Conservation (phyloP, 1,140 invertebrate genomes). For the Idris sp. region DNA sequence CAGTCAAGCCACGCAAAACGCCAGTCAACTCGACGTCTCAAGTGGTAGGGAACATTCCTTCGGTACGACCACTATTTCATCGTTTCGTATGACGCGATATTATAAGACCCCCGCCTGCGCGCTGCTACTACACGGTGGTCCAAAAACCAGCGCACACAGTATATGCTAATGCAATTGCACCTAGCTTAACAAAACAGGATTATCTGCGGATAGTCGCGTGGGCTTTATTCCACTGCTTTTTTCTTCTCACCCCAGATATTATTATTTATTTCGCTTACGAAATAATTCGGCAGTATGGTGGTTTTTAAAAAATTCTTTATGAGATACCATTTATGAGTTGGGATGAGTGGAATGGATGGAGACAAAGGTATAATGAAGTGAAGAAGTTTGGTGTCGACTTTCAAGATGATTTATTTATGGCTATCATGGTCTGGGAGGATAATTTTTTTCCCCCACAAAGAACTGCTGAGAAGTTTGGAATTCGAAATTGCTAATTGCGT, state of each 20-base stretch:
- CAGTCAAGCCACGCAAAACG: slow-evolving; percentile 71
- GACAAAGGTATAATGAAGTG: too few relatives aligned
- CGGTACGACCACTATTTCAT: slow-evolving; percentile 78
- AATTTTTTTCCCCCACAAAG: too few relatives aligned
- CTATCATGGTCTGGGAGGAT: too few relatives aligned
- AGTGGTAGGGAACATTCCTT: slow-evolving; percentile 78
- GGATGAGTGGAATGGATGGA: too few relatives aligned
- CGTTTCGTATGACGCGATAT: slow-evolving; percentile 79
- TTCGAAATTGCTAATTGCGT: too few relatives aligned
- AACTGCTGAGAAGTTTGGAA: too few relatives aligned
- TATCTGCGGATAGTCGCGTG: slow-evolving; percentile 45
- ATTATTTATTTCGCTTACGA: too few relatives aligned
- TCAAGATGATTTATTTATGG: too few relatives aligned
- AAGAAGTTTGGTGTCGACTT: too few relatives aligned
- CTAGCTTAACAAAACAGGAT: slow-evolving; percentile 33
- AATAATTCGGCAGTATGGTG: too few relatives aligned
- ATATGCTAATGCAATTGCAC: slow-evolving; percentile 54
- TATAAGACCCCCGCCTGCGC: slow-evolving; percentile 78
- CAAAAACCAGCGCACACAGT: slow-evolving; percentile 69
- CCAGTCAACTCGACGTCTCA: slow-evolving; percentile 75
- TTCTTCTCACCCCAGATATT: background rate
- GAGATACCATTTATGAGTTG: too few relatives aligned
- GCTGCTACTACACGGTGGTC: slow-evolving; percentile 76
- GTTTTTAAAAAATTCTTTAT: too few relatives aligned
- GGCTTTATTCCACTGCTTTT: slow-evolving; percentile 31